These are phyloP conservation scores for Platichthys flesus DNA, from an alignment of 2,113 vertebrate genomes.

Conservation along the genomic window DNA sequence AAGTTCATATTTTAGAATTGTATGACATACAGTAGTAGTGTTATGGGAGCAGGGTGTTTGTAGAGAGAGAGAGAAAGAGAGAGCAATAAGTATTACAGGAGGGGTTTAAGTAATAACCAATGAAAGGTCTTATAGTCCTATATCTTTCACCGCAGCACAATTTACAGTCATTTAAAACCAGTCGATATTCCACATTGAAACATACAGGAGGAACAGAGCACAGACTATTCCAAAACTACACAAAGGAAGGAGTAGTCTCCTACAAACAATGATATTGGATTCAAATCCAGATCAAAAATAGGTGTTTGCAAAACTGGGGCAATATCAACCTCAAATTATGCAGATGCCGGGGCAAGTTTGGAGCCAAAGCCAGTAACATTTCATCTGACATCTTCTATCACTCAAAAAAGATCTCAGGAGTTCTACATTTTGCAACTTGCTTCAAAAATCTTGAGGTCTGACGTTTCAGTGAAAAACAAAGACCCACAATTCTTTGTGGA, in stretches of 20 bases:
- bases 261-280: constrained; percentile 8
- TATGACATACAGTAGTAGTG: neutral
- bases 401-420: constrained; percentile 50
- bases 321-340: constrained; percentile 56
- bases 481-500: constrained; percentile 56
- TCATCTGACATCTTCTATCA: constrained; percentile 55
- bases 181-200: neutral
- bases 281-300: constrained; percentile 50
- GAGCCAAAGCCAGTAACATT: constrained; percentile 46
- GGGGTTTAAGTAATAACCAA: too few species aligned
- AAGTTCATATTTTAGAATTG: constrained; percentile 41
- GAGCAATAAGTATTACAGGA: too few species aligned
- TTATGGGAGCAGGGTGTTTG: neutral
- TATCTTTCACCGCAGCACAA: neutral
- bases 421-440: constrained; percentile 58
- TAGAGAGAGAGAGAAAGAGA: neutral
- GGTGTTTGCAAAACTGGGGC: constrained; percentile 58
- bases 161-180: neutral
- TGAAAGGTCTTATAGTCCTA: too few species aligned
- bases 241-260: constrained; percentile 37
- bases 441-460: constrained; percentile 45
- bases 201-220: neutral
- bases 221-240: constrained; percentile 31
- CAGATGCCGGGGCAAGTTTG: constrained; percentile 53
- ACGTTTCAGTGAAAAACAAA: constrained; percentile 59